Evolutionary conservation across 2,113 vertebrate genomes (phyloP), one percentile per base, ranked within the genome.

Genomic region (Glareola pratincola): DNA sequence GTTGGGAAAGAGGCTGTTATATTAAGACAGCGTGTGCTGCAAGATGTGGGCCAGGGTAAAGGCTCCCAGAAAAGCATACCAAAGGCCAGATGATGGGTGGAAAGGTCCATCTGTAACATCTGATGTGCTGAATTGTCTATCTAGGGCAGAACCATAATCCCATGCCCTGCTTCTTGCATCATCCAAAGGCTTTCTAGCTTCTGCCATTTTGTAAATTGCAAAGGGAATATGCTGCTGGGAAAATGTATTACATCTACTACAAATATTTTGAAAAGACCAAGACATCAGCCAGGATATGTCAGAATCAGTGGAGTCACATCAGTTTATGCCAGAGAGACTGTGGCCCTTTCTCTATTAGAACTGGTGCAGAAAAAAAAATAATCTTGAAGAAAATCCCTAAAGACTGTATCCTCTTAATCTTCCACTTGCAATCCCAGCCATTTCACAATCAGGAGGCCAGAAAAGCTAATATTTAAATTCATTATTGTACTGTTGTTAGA

Each of bases 211-310:
- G 54, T 63, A 76, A 83, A 59, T 68, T 91, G 68, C 86, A 88
- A 69, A 92, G 84, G 73, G 86, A 95, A 73, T 91, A 90, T 39
- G 26, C 23, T 96, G 71, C 86, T 91, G 71, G 85, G 78, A 95
- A 96, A 96, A 92, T 50, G 26, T 88, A 76, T 87, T 60, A 50
- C 50, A 87, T 69, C 29, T 62, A 72, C 64, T 51, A 19, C 34
- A 94, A 97, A 94, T 76, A 82, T 82, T 97, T 97, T 96, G 73
- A 81, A 85, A 95, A 86, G 84, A 73, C 41, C 50, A 69, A 82
- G 54, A 17, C 66, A 72, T 43, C 1, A 4, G 74, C 66, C 82
- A 51, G 45, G 29, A 22, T 32, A 83, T 0, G 0, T 81, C 62
- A 81, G 80, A 94, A 74, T 23, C 36, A 4, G n/a, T 48, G 56